These are phyloP conservation scores for Typhlichthys subterraneus DNA, from an alignment of 2,797 vertebrate species.

Conservation along the genomic window DNA sequence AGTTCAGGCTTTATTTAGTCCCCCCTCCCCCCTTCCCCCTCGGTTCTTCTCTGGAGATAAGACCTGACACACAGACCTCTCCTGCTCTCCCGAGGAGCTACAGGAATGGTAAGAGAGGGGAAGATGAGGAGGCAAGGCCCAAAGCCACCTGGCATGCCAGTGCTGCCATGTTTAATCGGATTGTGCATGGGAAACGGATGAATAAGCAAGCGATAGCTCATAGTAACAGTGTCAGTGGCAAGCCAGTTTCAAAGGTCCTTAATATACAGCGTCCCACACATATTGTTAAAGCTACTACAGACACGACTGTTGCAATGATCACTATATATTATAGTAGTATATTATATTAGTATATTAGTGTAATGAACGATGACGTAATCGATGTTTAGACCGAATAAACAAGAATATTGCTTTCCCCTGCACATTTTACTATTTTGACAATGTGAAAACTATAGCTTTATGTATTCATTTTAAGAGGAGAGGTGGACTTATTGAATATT, in stretches of 20 bases:
- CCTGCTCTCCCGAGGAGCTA: constrained; percentile 78
- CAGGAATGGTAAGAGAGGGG: constrained; percentile 51
- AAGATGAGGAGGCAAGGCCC: constrained; percentile 53
- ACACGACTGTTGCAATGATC: too few relatives aligned
- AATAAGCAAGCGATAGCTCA: constrained; percentile 54
- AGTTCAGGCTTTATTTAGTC: constrained; percentile 82
- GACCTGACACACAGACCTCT: constrained; percentile 72
- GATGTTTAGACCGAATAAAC: too few relatives aligned
- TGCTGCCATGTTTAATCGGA: constrained; percentile 69
- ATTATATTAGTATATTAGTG: too few relatives aligned
- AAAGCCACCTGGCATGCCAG: constrained; percentile 64
- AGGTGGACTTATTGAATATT: too few relatives aligned
- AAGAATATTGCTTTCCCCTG: too few relatives aligned
- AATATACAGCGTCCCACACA: constrained; percentile 24
- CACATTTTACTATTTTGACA: too few relatives aligned
- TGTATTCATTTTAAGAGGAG: too few relatives aligned
- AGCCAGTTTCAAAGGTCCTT: constrained; percentile 41
- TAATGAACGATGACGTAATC: too few relatives aligned
- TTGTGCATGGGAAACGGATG: constrained; percentile 58
- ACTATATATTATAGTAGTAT: too few relatives aligned
- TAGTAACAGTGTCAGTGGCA: constrained; percentile 40
- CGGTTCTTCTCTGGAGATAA: constrained; percentile 77
- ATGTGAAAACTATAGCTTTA: too few relatives aligned
- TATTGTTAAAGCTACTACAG: too few relatives aligned
- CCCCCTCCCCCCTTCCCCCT: constrained; percentile 46